Evolutionary conservation across 2,888 invertebrate genomes (phyloP).

Genomic region (Sarcophaga subvicina): DNA sequence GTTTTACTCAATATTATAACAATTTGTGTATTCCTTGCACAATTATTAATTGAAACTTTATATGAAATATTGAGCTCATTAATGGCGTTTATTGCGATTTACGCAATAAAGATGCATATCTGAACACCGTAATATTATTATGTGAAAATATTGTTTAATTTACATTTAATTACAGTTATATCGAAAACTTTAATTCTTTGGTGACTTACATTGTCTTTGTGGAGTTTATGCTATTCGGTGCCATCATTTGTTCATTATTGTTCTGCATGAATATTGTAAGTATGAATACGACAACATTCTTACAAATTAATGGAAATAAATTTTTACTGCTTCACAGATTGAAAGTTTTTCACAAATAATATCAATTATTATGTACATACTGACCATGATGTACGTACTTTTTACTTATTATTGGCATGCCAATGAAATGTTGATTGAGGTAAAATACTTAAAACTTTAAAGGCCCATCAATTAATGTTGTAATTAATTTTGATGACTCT

Average conservation of each 20-base stretch:
- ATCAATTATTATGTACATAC: slow-evolving; percentile 76
- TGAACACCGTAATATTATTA: no score
- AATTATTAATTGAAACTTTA: no score
- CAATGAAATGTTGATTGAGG: slow-evolving; percentile 78
- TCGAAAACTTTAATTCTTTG: slow-evolving; percentile 74
- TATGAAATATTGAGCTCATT: no score
- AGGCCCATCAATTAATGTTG: slow-evolving; percentile 5
- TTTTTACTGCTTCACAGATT: slow-evolving; percentile 61
- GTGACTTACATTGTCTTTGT: slow-evolving; percentile 76
- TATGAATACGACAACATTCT: slow-evolving; percentile 12
- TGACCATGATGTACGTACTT: slow-evolving; percentile 78
- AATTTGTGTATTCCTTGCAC: no score
- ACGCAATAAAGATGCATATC: no score
- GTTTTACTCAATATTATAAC: no score
- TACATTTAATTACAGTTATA: slow-evolving; percentile 73
- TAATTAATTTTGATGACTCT: neutral
- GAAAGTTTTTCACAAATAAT: slow-evolving; percentile 72
- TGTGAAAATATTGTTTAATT: neutral
- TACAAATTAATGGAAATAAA: neutral
- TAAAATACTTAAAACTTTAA: slow-evolving; percentile 61
- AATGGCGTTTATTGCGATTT: no score
- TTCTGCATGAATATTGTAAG: slow-evolving; percentile 78
- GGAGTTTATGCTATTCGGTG: slow-evolving; percentile 76
- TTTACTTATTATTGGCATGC: slow-evolving; percentile 80
- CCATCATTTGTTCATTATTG: slow-evolving; percentile 76